Evolutionary conservation across 1,140 invertebrate species (phyloP), one percentile per base, ranked within the genome.

Genomic region (Octopus sinensis): DNA sequence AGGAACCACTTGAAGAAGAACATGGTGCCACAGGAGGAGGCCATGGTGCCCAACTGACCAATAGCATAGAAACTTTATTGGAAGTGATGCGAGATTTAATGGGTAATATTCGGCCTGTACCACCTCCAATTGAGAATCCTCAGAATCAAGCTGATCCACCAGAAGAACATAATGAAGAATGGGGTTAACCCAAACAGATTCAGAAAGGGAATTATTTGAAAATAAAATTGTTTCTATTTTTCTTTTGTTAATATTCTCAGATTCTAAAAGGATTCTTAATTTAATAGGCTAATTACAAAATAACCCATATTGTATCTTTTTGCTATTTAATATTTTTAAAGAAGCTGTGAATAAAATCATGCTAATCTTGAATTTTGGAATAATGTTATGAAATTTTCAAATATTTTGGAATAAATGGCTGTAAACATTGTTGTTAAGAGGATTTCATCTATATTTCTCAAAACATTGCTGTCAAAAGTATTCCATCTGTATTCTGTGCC

Each of bases 51-150:
- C 91, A 88, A 81, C 89, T 94, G n/a, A 90, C 92, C 78, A 91
- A 92, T 54, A 94, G 93, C 81, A 92, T 95, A 4, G 93, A 91
- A 3, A 92, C 92, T 4, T 90, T 95, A 53, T 91, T 95, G 81
- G 94, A 94, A 86, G 94, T 94, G 4, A 94, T 95, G 93, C 88
- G 94, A 30, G 93, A 95, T 86, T 90, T 95, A 62, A 87, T 95
- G 10, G 92, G 92, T 81, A 94, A 94, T 86, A 93, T 94, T 75
- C 91, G 93, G 80, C 85, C 86, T 43, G 85, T 86, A 12, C 84
- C 84, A 30, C 85, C 86, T 62, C 88, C 93, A 52, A 87, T 90
- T 17, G 91, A 92, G 81, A 88, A 89, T n/a, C 84, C 88, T 81
- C 82, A 88, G 53, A 86, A 88, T 81, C 88, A 84, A 10, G 88